phyloP scores from a whole-genome alignment of 2,797 vertebrate species.

The Limnodromus scolopaceus region DNA sequence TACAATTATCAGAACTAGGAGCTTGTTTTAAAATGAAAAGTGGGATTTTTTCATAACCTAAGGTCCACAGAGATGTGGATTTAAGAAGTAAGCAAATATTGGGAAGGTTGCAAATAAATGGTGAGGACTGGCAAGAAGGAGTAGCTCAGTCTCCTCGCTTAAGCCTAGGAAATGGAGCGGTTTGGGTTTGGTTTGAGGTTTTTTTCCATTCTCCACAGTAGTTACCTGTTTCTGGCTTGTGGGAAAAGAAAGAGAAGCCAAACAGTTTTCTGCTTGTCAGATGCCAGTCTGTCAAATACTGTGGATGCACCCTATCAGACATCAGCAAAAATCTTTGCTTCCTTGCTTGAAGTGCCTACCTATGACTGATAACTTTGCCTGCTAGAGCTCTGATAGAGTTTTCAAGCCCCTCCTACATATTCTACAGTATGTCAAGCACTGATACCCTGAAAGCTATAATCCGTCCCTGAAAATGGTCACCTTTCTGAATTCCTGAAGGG shows the following conservation, averaged over 20 bases:
- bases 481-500: background rate
- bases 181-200: background rate
- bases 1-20: background rate
- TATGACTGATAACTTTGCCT: background rate
- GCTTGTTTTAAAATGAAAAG: background rate
- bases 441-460: background rate
- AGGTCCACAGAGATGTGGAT: background rate
- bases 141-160: background rate
- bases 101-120: background rate
- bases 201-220: background rate
- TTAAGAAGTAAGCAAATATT: background rate
- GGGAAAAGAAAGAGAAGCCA: background rate
- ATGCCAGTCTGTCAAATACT: background rate
- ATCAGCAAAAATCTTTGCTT: background rate
- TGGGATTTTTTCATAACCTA: background rate
- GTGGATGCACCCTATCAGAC: background rate
- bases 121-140: background rate
- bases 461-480: background rate
- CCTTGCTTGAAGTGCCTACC: background rate
- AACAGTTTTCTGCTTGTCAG: background rate
- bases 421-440: background rate
- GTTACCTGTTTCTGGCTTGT: fast-evolving
- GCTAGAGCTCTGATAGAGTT: background rate
- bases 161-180: background rate
- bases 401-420: background rate